A percentile compares a stretch with the other conserved stretches of the same genome.
phyloP scores from a whole-genome alignment of 2,113 vertebrate genomes.

The Sula dactylatra region DNA sequence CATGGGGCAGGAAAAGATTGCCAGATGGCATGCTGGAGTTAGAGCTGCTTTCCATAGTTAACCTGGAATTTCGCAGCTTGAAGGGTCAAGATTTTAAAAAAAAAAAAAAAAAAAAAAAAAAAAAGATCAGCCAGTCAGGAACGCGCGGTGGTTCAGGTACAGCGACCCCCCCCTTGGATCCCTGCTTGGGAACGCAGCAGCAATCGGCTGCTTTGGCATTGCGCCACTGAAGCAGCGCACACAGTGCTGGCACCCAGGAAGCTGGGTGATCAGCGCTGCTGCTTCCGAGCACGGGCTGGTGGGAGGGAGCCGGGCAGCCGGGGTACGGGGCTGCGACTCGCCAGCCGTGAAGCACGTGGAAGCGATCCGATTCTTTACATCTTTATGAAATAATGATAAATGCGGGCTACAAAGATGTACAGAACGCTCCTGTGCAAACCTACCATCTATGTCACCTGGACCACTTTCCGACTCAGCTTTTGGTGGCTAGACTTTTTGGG shows the following conservation, averaged over 20 bases:
- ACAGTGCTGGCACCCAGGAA: background rate
- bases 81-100: background rate
- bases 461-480: background rate
- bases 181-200: background rate
- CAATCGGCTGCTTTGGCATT: accelerated
- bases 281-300: background rate
- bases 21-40: background rate
- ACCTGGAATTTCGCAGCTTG: background rate
- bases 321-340: background rate
- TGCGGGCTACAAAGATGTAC: background rate
- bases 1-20: background rate
- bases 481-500: background rate
- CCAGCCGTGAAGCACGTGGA: background rate
- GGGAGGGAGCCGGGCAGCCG: background rate
- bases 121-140: background rate
- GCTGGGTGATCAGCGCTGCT: background rate
- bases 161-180: background rate
- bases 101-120: background rate
- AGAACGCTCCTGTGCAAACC: background rate
- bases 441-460: background rate
- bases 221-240: accelerated
- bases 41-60: background rate
- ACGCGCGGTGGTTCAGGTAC: background rate
- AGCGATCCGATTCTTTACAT: background rate
- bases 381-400: background rate